Evolutionary conservation across 2,113 vertebrate species (phyloP), one percentile per base, ranked within the genome.

Genomic region (Sus scrofa): DNA sequence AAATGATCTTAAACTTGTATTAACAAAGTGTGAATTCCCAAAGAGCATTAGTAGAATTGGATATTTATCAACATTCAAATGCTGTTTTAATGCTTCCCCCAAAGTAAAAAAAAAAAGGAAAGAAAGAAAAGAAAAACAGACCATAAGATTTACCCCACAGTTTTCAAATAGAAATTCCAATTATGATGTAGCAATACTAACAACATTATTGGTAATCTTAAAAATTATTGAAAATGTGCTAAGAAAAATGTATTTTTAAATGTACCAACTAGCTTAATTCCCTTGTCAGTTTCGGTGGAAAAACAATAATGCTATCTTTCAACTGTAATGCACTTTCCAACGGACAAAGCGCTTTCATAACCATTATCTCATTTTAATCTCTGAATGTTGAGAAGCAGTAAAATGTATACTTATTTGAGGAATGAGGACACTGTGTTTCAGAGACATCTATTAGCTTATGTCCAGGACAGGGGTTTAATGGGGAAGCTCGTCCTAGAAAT

Each of bases 391-490:
- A 62, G 4, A 54, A 1, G 44, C 1, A 11, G 32, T 71, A 22
- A 78, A 27, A n/a, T 3, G 15, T 1, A 13, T 44, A 4, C 1
- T 26, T 56, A 44, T 95, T 71, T 22, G 4, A 22, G 7, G 56
- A 56, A 27, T 0, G 22, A 92, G 34, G 44, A 54, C 16, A 7
- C 34, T 30, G 13, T 39, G 60, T 37, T 81, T 11, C 16, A 0
- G 6, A 58, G 24, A 52, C 37, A 9, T 24, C 54, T 37, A 2
- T 12, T n/a, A 44, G 63, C 3, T 54, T 1, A 39, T 0, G 20
- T 16, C 3, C 2, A n/a, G 19, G 11, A 56, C 3, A 2, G 20
- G 0, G 2, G 18, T n/a, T 37, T 34, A 63, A 26, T 16, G 39
- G 77, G 0, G n/a, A n/a, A n/a, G n/a, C n/a, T n/a, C n/a, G n/a